Evolutionary conservation across 2,888 invertebrate species (phyloP), one percentile per base, ranked within the genome.

Genomic region (Scaeva pyrastri): DNA sequence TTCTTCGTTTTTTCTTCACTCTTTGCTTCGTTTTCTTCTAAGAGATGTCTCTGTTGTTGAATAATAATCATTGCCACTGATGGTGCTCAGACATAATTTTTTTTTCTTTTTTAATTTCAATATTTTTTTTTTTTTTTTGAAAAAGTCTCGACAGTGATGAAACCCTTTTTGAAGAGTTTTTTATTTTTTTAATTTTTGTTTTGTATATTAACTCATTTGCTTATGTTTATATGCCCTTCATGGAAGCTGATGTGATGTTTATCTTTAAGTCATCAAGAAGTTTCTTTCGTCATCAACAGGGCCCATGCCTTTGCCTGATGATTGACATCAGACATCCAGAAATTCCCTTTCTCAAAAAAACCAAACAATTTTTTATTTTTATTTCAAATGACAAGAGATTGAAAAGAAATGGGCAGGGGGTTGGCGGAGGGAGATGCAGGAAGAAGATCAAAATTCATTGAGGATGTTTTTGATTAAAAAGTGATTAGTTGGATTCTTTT

Each of bases 211-310:
- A 77, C 23, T 79, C 83, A 70, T 74, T 84, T 75, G 71, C 60
- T 80, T 73, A 73, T 78, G 70, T 83, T 66, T 71, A 66, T 71
- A 73, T 81, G 68, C 85, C 76, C 85, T 85, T 81, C 72, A 73
- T 21, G 60, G 58, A 14, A 64, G 75, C 66, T 76, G 31, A 31
- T 31, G 75, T 62, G 76, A 77, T 85, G 76, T 81, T 81, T 85
- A 85, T 77, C 76, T 85, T 68, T 66, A 84, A 80, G 71, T 80
- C 84, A 80, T 84, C 84, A 80, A 71, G 79, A 31, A 31, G 31
- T 31, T 31, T 31, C 31, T 43, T 36, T 66, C 58, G 71, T 21
- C 39, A 43, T 66, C 71, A 48, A 75, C 71, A 48, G 71, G 21
- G 48, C 16, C 39, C n/a, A 36, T n/a, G n/a, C n/a, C n/a, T n/a